These are phyloP conservation scores for Glandiceps talaboti DNA, from an alignment of 53 echinoderm and acorn worm genomes.

Conservation along the genomic window DNA sequence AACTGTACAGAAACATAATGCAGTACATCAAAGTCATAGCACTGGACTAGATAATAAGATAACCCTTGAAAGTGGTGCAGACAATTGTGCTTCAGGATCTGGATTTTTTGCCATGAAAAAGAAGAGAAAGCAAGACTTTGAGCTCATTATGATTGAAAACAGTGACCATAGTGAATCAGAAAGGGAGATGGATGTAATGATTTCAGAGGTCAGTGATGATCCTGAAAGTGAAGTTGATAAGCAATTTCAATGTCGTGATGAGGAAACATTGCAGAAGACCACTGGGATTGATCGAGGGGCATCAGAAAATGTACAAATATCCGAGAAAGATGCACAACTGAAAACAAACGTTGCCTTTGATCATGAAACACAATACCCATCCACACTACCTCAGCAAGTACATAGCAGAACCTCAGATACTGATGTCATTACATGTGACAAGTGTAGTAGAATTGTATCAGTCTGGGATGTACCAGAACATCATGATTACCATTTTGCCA, in stretches of 20 bases:
- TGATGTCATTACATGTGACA: conserved; percentile 60
- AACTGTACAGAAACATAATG: too few species aligned
- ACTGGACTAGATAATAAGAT: not conserved
- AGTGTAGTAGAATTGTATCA: conserved; percentile 40
- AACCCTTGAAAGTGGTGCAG: not conserved
- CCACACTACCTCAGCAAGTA: too few species aligned
- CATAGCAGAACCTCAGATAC: not conserved
- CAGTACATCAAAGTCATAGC: not conserved
- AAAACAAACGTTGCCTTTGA: not conserved
- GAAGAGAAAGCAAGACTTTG: not conserved
- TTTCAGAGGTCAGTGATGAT: conserved; percentile 5
- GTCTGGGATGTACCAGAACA: conserved; percentile 94
- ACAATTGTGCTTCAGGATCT: not conserved
- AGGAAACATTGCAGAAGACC: not conserved
- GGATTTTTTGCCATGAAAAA: conserved; percentile 27
- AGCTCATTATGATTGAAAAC: not conserved
- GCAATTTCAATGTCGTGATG: too few species aligned
- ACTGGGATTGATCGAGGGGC: not conserved
- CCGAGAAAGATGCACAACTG: not conserved
- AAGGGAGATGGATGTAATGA: not conserved
- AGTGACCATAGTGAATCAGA: not conserved
- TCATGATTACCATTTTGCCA: conserved; percentile 80
- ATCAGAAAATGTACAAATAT: not conserved
- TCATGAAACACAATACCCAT: not conserved
- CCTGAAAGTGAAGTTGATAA: not conserved